Evolutionary conservation across 2,113 vertebrate species (phyloP), one percentile per base, ranked within the genome.

Genomic region (Clarias magur): DNA sequence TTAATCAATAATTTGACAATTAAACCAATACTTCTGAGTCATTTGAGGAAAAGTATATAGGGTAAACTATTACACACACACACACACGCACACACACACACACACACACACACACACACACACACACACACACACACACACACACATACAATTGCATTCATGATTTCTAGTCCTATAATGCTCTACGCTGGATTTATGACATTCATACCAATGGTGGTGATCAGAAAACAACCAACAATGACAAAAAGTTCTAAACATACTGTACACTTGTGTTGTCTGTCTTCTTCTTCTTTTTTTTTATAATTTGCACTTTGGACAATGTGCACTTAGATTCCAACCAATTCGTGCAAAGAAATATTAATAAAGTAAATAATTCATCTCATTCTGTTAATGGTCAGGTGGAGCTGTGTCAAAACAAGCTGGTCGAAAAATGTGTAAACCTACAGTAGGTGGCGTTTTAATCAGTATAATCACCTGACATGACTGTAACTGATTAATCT

Each of bases 331-430:
- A 53, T 2, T 73, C 3, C 5, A 73, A 30, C 7, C 9, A 72
- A 42, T 38, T 3, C 8, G 38, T 21, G 68, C 3, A 42, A 3
- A 8, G 4, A 23, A 23, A 75, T 25, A 25, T 6, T 53, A 19
- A 21, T 4, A 3, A 23, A 12, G 23, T 76, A 54, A 76, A 76
- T 76, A n/a, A 76, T 76, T 48, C 73, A 76, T 12, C 73, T 53
- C 42, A 53, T 76, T 54, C 23, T 76, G 42, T 76, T 76, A 76
- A 54, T 76, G 42, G 42, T 76, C 73, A 53, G 73, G 21, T 76
- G 42, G 25, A 8, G 15, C 17, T 38, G 30, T 72, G 68, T 72
- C 68, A 38, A 12, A 21, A 38, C 9, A 42, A 75, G 72, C 72
- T 25, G 21, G 72, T 23, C 48, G 3, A 48, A 75, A 48, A 38